These are phyloP conservation scores for Biston betularia DNA, from an alignment of 2,888 invertebrate genomes.

Conservation along the genomic window DNA sequence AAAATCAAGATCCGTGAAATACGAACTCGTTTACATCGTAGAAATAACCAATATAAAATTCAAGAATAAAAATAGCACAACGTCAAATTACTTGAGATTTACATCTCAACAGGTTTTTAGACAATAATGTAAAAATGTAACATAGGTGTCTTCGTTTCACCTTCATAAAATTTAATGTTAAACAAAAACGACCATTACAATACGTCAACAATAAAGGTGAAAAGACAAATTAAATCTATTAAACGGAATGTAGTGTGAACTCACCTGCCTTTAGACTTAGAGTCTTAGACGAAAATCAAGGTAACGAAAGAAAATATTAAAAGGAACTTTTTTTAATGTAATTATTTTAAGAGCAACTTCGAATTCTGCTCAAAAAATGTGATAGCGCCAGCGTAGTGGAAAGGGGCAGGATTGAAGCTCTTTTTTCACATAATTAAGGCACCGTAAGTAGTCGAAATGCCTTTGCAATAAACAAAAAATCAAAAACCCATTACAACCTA, in stretches of 20 bases:
- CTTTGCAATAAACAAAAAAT: too few species aligned
- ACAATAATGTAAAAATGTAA: constrained; percentile 17
- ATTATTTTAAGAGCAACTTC: too few species aligned
- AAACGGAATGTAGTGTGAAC: neutral
- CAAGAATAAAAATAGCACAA: constrained; percentile 7
- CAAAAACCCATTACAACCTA: too few species aligned
- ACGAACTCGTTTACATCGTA: constrained; percentile 2
- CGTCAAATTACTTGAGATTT: constrained; percentile 9
- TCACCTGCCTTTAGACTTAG: neutral
- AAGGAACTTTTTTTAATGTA: neutral
- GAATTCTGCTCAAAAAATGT: too few species aligned
- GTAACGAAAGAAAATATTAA: neutral
- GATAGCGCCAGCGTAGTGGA: too few species aligned
- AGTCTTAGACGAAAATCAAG: constrained; percentile 1
- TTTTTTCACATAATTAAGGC: too few species aligned
- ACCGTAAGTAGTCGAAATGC: too few species aligned
- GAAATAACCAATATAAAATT: constrained; percentile 7
- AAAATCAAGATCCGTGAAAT: neutral
- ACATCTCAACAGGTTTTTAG: constrained; percentile 25
- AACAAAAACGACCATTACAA: constrained; percentile 4
- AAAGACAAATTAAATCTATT: constrained; percentile 4
- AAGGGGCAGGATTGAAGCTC: too few species aligned
- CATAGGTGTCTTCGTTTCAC: constrained; percentile 17
- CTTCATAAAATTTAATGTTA: constrained; percentile 1
- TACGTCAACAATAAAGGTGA: constrained; percentile 4